Evolutionary conservation across 2,113 vertebrate genomes (phyloP), one percentile per base, ranked within the genome.

Genomic region (Craseonycteris thonglongyai): DNA sequence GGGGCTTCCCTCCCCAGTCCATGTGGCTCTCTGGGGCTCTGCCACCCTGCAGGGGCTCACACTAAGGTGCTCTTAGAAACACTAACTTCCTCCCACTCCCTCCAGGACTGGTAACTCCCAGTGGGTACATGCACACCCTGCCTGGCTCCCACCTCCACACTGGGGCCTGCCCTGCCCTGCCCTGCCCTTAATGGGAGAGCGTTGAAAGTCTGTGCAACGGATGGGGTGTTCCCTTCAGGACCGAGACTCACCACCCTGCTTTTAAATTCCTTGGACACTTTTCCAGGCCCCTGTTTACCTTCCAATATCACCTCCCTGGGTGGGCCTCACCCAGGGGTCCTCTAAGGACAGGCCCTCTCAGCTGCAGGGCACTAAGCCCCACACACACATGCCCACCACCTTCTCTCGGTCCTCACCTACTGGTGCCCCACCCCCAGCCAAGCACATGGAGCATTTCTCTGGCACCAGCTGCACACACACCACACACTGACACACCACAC

Each of bases 61-160:
- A 89, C 96, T 89, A 96, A 88, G 97, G 97, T 97, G 97, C 97
- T 97, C 96, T 84, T 21, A 59, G 83, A 96, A 97, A 97, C 97
- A 97, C 97, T 97, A 97, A 96, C 22, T 61, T 78, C 93, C 79
- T 68, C 45, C n/a, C 0, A 0, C 38, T 51, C 9, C 54, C 38
- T 7, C 74, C 47, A 4, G n/a, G 80, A 18, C 21, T 18, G 22
- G 35, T 1, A 5, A 38, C 81, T 63, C 40, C 38, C 14, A 28
- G 76, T 35, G 94, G 58, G 89, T 61, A 30, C 40, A 13, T 14
- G n/a, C 18, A 35, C 49, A 38, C n/a, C n/a, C n/a, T n/a, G n/a
- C n/a, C n/a, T n/a, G n/a, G n/a, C 21, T 1, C 38, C 3, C 28
- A 26, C 49, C 18, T 68, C 33, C 59, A 19, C 81, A 22, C 47